Base-by-base conservation (phyloP, 1,140 invertebrate genomes). In the Oryzaephilus surinamensis region DNA sequence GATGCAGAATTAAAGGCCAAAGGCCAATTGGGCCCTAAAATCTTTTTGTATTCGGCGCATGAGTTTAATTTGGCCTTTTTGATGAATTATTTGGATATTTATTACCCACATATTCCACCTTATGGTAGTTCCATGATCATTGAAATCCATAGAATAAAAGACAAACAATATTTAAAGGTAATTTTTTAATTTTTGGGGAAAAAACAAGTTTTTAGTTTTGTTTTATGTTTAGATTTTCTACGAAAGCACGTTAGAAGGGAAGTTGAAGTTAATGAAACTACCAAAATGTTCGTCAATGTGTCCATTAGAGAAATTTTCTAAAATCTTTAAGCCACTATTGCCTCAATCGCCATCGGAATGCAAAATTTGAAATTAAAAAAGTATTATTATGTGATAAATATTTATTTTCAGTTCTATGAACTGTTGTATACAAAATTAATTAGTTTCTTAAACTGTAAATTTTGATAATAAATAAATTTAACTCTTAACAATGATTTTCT, bases 21-120 rank as follows among this genome's bases (percentile, higher is more conserved):
- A 20, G 4, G 23, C 30, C 6, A 6, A 5, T 27, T 48, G 3
- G n/a, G 30, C n/a, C 19, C 18, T 14, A 38, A 30, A 1, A 44
- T 79, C 27, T 63, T 63, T 27, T 41, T 76, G 21, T 76, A 72
- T 48, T 73, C 73, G 4, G 73, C 64, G 7, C 79, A 84, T 53
- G 81, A 84, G 52, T 75, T 74, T 24, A 81, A 77, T 18, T 60
- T 84, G 2, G 69, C 73, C 0, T 68, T 69, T 10, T 41, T 83
- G 5, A 62, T 84, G 42, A 60, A 66, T 6, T 69, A 73, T 0
- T 56, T 81, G 6, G 67, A 66, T 4, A 67, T 77, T 1, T 84
- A 72, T 54, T 63, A 77, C 31, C 59, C 68, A 3, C 68, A 70
- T 34, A 62, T 70, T 31, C 71, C 72, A 0, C 59, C 60, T 15